phyloP scores from a whole-genome alignment of 1,140 invertebrate genomes.

The Drosophila bocki region DNA sequence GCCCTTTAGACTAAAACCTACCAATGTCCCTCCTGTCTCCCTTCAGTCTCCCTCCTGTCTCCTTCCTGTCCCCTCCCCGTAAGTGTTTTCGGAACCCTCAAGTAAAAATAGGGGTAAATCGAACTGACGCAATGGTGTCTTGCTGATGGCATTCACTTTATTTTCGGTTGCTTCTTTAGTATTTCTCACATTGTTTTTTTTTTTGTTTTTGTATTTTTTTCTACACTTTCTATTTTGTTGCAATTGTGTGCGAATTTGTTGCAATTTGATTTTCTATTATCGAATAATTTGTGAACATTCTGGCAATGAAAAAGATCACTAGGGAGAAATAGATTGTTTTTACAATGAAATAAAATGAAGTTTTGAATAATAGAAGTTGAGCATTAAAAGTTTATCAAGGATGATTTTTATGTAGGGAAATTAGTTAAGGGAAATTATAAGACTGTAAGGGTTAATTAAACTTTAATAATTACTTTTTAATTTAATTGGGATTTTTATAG shows the following conservation, averaged over 20 bases:
- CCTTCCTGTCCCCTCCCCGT: not conserved
- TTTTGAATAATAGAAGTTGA: not conserved
- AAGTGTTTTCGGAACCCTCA: slow-evolving; percentile 14
- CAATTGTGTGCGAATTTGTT: slow-evolving; percentile 81
- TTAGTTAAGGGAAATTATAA: too few relatives aligned
- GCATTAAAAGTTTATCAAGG: not conserved
- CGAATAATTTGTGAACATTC: slow-evolving; percentile 74
- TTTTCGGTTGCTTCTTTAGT: slow-evolving; percentile 39
- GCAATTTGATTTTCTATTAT: slow-evolving; percentile 81
- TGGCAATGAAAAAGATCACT: slow-evolving; percentile 16
- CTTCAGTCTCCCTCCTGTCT: not conserved
- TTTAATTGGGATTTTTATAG: too few relatives aligned
- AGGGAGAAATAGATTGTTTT: slow-evolving; percentile 20
- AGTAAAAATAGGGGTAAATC: slow-evolving; percentile 59
- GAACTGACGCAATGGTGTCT: slow-evolving; percentile 69
- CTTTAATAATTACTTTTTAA: too few relatives aligned
- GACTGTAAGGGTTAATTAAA: too few relatives aligned
- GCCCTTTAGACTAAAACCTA: slow-evolving; percentile 48
- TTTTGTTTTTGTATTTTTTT: slow-evolving; percentile 11
- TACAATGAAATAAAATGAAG: not conserved
- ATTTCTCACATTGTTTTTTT: slow-evolving; percentile 43
- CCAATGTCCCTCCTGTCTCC: not conserved
- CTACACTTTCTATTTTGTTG: slow-evolving; percentile 64
- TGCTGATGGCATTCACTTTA: slow-evolving; percentile 77
- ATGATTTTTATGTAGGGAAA: too few relatives aligned